Evolutionary conservation across 2,113 vertebrate species (phyloP).

Genomic region (Hassar affinis): DNA sequence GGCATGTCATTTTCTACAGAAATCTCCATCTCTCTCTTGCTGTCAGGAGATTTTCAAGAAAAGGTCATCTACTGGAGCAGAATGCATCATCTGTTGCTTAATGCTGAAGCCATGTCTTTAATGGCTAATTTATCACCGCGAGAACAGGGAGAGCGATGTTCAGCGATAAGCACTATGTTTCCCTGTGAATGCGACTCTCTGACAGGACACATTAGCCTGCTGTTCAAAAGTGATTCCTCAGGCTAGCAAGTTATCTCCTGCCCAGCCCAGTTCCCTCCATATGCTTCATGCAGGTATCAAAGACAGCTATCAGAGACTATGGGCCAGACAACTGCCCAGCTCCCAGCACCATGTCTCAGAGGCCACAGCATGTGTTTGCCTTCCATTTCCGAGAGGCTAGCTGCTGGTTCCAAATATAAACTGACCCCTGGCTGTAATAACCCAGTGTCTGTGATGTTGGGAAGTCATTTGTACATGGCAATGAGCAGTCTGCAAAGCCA

Average conservation of each 20-base stretch:
- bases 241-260: constrained; percentile 40
- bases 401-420: constrained; percentile 36
- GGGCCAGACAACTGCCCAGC: constrained; percentile 11
- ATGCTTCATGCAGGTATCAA: constrained; percentile 51
- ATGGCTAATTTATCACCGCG: constrained; percentile 58
- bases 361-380: constrained; percentile 34
- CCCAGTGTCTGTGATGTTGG: constrained; percentile 16
- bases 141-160: constrained; percentile 58
- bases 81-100: constrained; percentile 68
- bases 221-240: constrained; percentile 47
- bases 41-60: constrained; percentile 59
- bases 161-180: constrained; percentile 60
- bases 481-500: constrained; percentile 28
- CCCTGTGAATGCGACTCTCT: constrained; percentile 25
- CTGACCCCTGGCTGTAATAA: constrained; percentile 43
- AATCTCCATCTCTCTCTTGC: constrained; percentile 47
- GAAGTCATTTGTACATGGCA: constrained; percentile 48
- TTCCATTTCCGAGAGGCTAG: constrained; percentile 28
- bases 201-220: constrained; percentile 42
- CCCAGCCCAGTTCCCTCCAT: constrained; percentile 43
- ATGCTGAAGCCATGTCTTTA: constrained; percentile 72
- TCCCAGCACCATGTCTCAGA: constrained; percentile 21
- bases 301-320: constrained; percentile 31
- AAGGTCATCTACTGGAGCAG: constrained; percentile 72
- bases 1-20: constrained; percentile 52